A percentile compares a stretch with the other conserved stretches of the same genome.
These are phyloP conservation scores for Temnothorax ravouxi DNA, from an alignment of 2,888 invertebrate genomes.

Conservation along the genomic window DNA sequence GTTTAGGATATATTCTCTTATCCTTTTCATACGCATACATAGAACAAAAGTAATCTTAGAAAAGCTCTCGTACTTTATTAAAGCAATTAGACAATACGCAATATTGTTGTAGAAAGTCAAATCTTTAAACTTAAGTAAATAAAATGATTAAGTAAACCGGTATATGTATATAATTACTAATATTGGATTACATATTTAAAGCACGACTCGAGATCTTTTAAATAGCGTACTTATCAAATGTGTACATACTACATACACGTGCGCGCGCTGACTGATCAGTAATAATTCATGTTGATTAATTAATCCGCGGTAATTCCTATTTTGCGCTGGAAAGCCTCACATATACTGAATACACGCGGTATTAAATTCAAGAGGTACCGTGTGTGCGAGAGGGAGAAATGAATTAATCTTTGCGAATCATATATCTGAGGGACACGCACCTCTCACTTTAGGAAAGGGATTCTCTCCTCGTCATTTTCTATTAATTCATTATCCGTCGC, in stretches of 20 bases:
- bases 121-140: constrained; percentile 13
- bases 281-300: constrained; percentile 47
- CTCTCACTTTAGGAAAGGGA: constrained; percentile 2
- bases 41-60: neutral
- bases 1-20: neutral
- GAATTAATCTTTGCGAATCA: constrained; percentile 37
- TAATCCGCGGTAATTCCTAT: constrained; percentile 25
- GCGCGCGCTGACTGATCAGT: constrained; percentile 17
- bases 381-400: constrained; percentile 4
- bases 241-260: neutral
- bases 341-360: neutral
- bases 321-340: constrained; percentile 18
- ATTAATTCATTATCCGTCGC: constrained; percentile 39
- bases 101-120: neutral
- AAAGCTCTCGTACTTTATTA: neutral
- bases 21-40: neutral
- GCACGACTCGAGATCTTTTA: constrained; percentile 3
- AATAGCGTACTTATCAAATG: constrained; percentile 2
- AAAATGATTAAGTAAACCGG: constrained; percentile 10
- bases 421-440: neutral
- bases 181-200: neutral
- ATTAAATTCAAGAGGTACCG: constrained; percentile 27
- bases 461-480: constrained; percentile 20
- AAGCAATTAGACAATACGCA: neutral
- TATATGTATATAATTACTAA: constrained; percentile 10